Percentiles rank a stretch among this genome's conserved stretches.
Conservation (phyloP, 2,797 vertebrate genomes). For the Neosilurus hyrtlii region DNA sequence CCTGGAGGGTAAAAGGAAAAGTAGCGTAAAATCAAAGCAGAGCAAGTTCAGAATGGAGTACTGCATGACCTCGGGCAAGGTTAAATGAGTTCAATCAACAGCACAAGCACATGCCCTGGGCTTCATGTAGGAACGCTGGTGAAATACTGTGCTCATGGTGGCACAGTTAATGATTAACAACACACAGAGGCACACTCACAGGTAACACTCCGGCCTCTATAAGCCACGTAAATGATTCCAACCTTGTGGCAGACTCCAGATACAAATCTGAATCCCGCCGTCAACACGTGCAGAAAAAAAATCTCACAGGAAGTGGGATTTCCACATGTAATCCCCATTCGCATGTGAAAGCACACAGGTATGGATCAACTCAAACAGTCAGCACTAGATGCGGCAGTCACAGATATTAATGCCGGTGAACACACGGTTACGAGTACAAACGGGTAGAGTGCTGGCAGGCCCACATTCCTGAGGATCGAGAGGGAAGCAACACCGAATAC, state of each 20-base stretch:
- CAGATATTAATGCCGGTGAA: background rate
- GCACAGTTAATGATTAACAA: conserved; percentile 3
- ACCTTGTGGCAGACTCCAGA: background rate
- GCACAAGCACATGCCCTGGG: background rate
- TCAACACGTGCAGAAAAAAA: background rate
- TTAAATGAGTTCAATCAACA: background rate
- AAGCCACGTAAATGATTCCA: background rate
- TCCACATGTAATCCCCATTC: background rate
- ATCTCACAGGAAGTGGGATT: background rate
- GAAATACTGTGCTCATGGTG: background rate
- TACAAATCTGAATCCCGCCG: background rate
- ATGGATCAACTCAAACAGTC: background rate
- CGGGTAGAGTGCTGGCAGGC: background rate
- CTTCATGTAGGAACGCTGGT: background rate
- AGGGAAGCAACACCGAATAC: conserved; percentile 11
- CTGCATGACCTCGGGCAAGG: background rate
- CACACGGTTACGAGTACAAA: background rate
- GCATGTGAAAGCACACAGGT: background rate
- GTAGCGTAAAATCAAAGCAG: conserved; percentile 34
- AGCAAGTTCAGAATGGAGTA: background rate
- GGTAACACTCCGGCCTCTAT: background rate
- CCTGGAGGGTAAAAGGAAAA: conserved; percentile 68
- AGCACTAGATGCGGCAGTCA: background rate
- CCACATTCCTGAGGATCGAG: conserved; percentile 28
- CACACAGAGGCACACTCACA: conserved; percentile 1